Evolutionary conservation across 2,113 vertebrate genomes (phyloP), one percentile per base, ranked within the genome.

Genomic region (Chrysochloris asiatica): DNA sequence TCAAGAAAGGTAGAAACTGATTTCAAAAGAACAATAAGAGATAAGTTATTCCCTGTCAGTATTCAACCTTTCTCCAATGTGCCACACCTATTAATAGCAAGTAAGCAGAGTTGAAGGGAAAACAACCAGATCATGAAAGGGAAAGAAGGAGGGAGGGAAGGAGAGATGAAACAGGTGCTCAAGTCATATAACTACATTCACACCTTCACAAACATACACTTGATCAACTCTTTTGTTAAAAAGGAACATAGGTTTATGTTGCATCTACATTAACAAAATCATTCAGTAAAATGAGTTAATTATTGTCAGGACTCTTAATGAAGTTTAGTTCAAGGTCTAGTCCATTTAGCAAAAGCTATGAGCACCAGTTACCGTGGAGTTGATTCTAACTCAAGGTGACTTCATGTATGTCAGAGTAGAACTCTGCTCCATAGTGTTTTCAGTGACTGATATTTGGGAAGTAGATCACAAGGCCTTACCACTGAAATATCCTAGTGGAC

Each of bases 221-320:
- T 78, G 63, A 77, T 84, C 86, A 54, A 28, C 47, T 91, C 78
- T 83, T 90, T 24, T 61, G 65, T 71, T 59, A 85, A 83, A 61
- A 88, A 94, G 59, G 72, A 72, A 47, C 45, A 50, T 36, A 76
- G 91, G 67, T 82, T 93, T 45, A 73, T 56, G 75, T 61, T 83
- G 12, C 0, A 24, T 91, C 47, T 43, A 30, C 33, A 36, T 38
- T 52, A 83, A 88, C 85, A 82, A 94, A 95, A 63, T 61, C 73
- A 38, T 71, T 93, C 78, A 61, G 54, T 45, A 83, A 92, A 52
- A n/a, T 3, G 24, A 85, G 88, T 93, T 96, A 90, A 93, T 95
- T n/a, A 92, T 92, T 96, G 69, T 75, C 45, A 94, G 83, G 72
- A 54, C 30, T 78, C 73, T 82, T 85, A 84, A 1, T 84, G 48